Evolutionary conservation across 2,797 vertebrate species (phyloP), one percentile per base, ranked within the genome.

Genomic region (Anguilla marmorata): DNA sequence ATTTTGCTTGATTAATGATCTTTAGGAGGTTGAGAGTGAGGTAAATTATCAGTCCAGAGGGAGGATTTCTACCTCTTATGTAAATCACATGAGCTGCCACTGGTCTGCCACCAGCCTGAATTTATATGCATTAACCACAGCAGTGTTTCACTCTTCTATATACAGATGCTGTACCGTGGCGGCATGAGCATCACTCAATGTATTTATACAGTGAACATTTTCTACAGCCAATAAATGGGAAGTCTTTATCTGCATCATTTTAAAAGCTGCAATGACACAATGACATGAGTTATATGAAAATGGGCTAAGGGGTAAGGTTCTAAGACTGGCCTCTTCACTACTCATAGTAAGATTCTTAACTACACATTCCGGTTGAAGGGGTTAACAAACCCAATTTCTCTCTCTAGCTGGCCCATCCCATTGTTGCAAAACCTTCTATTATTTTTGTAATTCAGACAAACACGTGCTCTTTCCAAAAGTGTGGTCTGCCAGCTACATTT

Each of bases 221-320:
- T 45, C 16, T 19, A 8, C 12, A 7, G 7, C 41, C 33, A 6
- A 19, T 19, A 45, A 45, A 79, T 19, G 33, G 16, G 30, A 19
- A 37, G 16, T 41, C 27, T 14, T 33, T 76, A 33, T 37, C 72
- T 76, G 16, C 14, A 79, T 5, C 27, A 76, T 19, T 37, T 12
- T 76, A 37, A 76, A 79, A 79, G 69, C 16, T 76, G 72, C 72
- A 33, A 79, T 79, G 56, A 19, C 56, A 74, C 72, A 33, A 79
- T 79, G 56, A 19, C 56, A 74, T 30, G 69, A 74, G 69, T 74
- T 74, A 37, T 14, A 58, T 58, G 56, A 16, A 74, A 74, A 30
- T 74, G 12, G 12, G 24, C 69, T 27, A 69, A n/a, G 7, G n/a
- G n/a, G 63, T 27, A 69, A 69, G 14, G 63, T 69, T 45, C 24